phyloP scores from a whole-genome alignment of 2,113 vertebrate genomes.

The Lates calcarifer region DNA sequence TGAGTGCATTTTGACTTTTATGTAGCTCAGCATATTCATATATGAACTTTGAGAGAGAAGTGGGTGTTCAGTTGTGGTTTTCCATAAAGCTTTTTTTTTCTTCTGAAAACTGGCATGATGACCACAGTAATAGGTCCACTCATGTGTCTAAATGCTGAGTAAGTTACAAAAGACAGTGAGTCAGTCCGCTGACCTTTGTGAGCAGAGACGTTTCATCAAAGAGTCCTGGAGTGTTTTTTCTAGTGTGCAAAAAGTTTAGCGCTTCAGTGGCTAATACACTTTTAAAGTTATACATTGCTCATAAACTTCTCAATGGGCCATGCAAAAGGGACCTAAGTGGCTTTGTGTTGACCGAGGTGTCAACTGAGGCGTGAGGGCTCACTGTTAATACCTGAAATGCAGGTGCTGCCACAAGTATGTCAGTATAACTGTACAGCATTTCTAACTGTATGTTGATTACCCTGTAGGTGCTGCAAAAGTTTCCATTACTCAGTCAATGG shows the following conservation, averaged over 20 bases:
- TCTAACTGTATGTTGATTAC: neutral
- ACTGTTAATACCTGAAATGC: constrained; percentile 1
- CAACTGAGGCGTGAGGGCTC: neutral
- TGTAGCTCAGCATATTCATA: neutral
- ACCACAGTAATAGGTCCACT: constrained; percentile 16
- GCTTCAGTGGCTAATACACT: constrained; percentile 24
- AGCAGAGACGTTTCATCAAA: constrained; percentile 13
- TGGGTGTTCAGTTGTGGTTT: neutral
- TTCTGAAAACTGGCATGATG: neutral
- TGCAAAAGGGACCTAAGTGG: constrained; percentile 20
- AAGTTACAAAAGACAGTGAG: constrained; percentile 42
- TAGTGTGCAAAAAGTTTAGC: constrained; percentile 20
- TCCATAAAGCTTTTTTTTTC: neutral
- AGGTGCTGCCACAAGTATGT: neutral
- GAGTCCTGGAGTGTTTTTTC: neutral
- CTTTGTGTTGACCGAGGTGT: constrained; percentile 2
- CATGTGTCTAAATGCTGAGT: constrained; percentile 20
- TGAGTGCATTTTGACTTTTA: neutral
- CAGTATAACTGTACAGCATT: neutral
- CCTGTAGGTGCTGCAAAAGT: neutral
- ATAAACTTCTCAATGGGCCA: constrained; percentile 35
- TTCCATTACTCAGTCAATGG: constrained; percentile 20
- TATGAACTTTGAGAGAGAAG: neutral
- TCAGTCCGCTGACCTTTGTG: constrained; percentile 55
- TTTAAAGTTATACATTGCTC: constrained; percentile 59